Conservation (phyloP, 2,888 invertebrate genomes). For the Eupithecia vulgata region DNA sequence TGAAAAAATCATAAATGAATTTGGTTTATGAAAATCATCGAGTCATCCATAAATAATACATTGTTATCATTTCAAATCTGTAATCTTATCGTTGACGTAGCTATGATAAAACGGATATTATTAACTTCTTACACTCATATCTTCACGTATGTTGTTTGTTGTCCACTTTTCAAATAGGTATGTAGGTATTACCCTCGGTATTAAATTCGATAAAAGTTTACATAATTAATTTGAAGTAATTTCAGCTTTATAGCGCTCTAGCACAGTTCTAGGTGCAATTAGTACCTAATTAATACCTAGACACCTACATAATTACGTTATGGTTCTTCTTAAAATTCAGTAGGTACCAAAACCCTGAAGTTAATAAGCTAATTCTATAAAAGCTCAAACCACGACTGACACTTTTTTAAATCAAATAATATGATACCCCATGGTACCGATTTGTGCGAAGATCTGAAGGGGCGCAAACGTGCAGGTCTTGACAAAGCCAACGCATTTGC, state of each 20-base stretch:
- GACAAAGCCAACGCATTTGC: too few relatives aligned
- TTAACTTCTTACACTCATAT: neutral
- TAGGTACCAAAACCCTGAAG: neutral
- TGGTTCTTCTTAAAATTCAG: neutral
- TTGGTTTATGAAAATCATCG: neutral
- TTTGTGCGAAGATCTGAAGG: too few relatives aligned
- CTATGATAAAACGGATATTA: neutral
- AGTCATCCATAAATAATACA: neutral
- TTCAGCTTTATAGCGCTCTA: neutral
- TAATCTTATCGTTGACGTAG: neutral
- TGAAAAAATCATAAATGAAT: too few relatives aligned
- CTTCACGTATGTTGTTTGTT: neutral
- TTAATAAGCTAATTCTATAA: neutral
- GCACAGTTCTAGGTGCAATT: neutral
- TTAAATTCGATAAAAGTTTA: too few relatives aligned
- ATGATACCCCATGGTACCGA: too few relatives aligned
- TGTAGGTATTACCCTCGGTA: too few relatives aligned
- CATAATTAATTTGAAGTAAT: too few relatives aligned
- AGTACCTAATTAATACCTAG: neutral
- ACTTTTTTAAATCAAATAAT: neutral
- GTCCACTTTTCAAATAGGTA: neutral
- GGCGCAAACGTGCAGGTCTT: too few relatives aligned
- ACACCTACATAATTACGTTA: too few relatives aligned
- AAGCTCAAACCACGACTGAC: neutral
- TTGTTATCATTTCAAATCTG: neutral